A percentile compares a stretch with the other conserved stretches of the same genome.
Conservation (phyloP, 1,140 invertebrate genomes). For the Drosophila tsacasi region DNA sequence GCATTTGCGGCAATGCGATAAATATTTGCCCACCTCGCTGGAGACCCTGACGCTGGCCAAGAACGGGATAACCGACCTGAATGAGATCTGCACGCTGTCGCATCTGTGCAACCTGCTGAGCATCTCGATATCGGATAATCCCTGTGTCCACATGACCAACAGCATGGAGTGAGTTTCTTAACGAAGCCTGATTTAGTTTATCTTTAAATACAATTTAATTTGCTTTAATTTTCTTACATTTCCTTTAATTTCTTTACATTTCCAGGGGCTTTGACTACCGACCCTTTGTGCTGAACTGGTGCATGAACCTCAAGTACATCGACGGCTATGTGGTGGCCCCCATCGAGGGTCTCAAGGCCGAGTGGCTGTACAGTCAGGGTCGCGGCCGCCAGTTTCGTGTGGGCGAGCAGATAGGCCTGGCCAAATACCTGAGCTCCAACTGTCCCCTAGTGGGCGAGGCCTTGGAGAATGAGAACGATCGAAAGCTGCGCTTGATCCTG, state of each 20-base stretch:
- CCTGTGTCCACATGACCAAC: slow-evolving; percentile 87
- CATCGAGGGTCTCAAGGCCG: slow-evolving; percentile 96
- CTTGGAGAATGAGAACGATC: slow-evolving; percentile 93
- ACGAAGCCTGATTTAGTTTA: neutral
- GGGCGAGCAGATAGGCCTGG: slow-evolving; percentile 93
- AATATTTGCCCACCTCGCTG: slow-evolving; percentile 91
- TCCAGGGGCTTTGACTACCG: slow-evolving; percentile 95
- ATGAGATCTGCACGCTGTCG: slow-evolving; percentile 93
- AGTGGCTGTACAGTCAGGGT: slow-evolving; percentile 97
- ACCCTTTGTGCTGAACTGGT: slow-evolving; percentile 97
- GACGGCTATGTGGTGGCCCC: slow-evolving; percentile 95
- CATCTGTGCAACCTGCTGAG: slow-evolving; percentile 91
- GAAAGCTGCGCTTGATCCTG: slow-evolving; percentile 93
- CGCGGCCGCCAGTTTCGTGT: slow-evolving; percentile 93
- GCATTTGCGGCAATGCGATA: slow-evolving; percentile 92
- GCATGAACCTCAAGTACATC: slow-evolving; percentile 93
- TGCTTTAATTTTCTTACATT: too few relatives aligned
- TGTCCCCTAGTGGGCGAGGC: slow-evolving; percentile 91
- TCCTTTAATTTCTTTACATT: neutral
- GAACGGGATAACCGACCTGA: slow-evolving; percentile 94
- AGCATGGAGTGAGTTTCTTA: slow-evolving; percentile 65
- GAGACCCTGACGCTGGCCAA: slow-evolving; percentile 92
- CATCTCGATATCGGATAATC: slow-evolving; percentile 94
- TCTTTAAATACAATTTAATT: accelerated
- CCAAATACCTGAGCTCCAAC: slow-evolving; percentile 92